These are phyloP conservation scores for Anoplolepis gracilipes DNA, from an alignment of 1,140 invertebrate genomes.

Conservation along the genomic window DNA sequence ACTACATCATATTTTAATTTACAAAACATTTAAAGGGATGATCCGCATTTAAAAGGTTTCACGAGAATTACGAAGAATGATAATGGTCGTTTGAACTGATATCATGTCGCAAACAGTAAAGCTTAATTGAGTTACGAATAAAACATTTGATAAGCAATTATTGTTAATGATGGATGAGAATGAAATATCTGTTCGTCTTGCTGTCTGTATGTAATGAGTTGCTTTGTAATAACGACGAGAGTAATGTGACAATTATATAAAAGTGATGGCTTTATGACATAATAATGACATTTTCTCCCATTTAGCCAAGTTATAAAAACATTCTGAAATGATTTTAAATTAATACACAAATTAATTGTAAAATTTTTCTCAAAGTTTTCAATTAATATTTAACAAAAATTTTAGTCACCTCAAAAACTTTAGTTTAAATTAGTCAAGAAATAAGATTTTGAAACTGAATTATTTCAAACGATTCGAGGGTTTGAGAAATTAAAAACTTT, in stretches of 20 bases:
- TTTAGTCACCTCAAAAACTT: not conserved
- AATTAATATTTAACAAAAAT: not conserved
- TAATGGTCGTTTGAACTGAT: not conserved
- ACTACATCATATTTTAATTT: not conserved
- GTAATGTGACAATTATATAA: too few relatives aligned
- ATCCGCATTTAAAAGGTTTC: constrained; percentile 18
- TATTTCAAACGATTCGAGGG: not conserved
- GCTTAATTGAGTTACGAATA: constrained; percentile 12
- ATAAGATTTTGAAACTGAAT: not conserved
- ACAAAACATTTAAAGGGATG: not conserved
- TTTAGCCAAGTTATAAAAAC: not conserved
- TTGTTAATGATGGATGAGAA: not conserved
- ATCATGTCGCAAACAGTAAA: not conserved
- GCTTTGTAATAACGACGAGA: not conserved
- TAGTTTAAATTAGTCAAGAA: not conserved
- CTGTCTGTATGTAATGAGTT: not conserved
- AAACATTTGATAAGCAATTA: constrained; percentile 4
- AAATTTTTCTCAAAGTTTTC: not conserved
- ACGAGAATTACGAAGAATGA: not conserved
- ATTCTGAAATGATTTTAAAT: constrained; percentile 1
- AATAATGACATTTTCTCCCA: not conserved
- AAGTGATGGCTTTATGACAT: not conserved
- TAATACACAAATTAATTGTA: constrained; percentile 13
- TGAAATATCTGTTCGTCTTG: not conserved
- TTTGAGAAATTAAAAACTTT: not conserved